Percentiles rank a stretch among this genome's conserved stretches.
phyloP scores from a whole-genome alignment of 2,113 vertebrate species.

The Lepisosteus osseus region DNA sequence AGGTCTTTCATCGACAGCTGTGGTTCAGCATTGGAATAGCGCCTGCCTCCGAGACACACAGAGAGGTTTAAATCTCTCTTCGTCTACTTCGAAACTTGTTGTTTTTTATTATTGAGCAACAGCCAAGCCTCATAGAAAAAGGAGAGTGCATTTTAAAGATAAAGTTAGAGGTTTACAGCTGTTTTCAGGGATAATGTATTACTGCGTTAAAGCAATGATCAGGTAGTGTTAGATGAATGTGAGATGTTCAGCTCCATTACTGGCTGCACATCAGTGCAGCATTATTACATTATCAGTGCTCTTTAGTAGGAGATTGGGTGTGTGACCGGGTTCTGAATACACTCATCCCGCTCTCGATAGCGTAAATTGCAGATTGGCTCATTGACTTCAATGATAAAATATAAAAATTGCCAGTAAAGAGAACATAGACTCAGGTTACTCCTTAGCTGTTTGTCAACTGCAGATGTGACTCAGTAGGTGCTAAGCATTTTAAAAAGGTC shows the following conservation, averaged over 20 bases:
- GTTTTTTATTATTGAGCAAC: slow-evolving; percentile 59
- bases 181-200: slow-evolving; percentile 79
- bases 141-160: slow-evolving; percentile 59
- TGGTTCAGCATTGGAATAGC: slow-evolving; percentile 22
- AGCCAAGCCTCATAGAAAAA: slow-evolving; percentile 60
- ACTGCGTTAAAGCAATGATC: slow-evolving; percentile 85
- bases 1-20: no score
- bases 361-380: slow-evolving; percentile 91
- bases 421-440: slow-evolving; percentile 78
- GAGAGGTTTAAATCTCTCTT: slow-evolving; percentile 64
- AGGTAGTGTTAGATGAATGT: slow-evolving; percentile 91
- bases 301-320: slow-evolving; percentile 91
- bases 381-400: slow-evolving; percentile 96
- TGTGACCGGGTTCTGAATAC: slow-evolving; percentile 88
- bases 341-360: slow-evolving; percentile 86
- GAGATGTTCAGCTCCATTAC: slow-evolving; percentile 91
- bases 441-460: slow-evolving; percentile 80
- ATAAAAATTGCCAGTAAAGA: slow-evolving; percentile 88
- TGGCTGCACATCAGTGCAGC: slow-evolving; percentile 86
- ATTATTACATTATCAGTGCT: slow-evolving; percentile 92
- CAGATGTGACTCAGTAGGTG: slow-evolving; percentile 69
- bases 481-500: slow-evolving; percentile 58
- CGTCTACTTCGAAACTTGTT: slow-evolving; percentile 60
- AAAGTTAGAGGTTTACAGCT: slow-evolving; percentile 71
- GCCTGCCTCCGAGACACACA: slow-evolving; percentile 38